phyloP scores from a whole-genome alignment of 2,113 vertebrate genomes.

The Ictalurus furcatus region DNA sequence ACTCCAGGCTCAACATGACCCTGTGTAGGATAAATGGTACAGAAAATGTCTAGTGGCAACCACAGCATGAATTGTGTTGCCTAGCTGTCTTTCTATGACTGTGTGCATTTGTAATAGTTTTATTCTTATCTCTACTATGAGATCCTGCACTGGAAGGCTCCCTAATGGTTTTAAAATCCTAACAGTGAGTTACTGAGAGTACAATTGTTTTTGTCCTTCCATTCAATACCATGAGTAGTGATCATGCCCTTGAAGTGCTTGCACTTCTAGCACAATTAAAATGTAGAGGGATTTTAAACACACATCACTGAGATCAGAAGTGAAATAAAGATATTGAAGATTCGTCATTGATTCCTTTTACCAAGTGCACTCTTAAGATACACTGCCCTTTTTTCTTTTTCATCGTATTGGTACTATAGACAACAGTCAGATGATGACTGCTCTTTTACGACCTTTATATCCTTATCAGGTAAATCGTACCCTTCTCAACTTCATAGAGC shows the following conservation, averaged over 20 bases:
- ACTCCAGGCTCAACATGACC: too few species aligned
- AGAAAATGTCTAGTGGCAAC: not conserved
- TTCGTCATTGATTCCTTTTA: not conserved
- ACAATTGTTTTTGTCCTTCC: not conserved
- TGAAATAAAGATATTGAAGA: not conserved
- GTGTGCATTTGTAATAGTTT: not conserved
- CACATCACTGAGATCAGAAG: not conserved
- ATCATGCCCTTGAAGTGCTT: not conserved
- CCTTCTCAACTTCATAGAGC: not conserved
- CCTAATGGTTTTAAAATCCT: not conserved
- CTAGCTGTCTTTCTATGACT: not conserved
- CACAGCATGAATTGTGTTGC: not conserved
- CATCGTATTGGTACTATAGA: not conserved
- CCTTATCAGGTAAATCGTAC: constrained; percentile 1
- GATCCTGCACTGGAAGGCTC: not conserved
- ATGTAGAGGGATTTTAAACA: not conserved
- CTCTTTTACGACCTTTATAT: not conserved
- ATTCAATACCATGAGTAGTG: not conserved
- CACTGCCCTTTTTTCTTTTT: not conserved
- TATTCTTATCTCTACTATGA: not conserved
- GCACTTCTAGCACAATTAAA: not conserved
- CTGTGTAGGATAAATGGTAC: too few species aligned
- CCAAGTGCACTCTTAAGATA: not conserved
- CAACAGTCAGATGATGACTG: not conserved
- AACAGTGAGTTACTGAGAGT: not conserved